Conservation (phyloP, 2,113 vertebrate species). For the Hyperopisus bebe region DNA sequence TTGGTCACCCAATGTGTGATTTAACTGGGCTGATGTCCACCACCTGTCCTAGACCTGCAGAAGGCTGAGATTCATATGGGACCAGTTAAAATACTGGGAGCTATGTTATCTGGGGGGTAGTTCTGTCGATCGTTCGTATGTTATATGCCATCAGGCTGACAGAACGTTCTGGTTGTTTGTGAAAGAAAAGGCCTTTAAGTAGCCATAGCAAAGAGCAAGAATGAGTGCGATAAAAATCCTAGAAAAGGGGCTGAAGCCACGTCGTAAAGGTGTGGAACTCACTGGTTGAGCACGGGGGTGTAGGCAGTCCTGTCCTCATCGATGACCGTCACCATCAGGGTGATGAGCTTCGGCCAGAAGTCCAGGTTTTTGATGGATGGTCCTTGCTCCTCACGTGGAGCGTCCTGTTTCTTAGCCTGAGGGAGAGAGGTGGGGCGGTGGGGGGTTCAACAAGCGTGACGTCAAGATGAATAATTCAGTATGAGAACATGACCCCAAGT, state of each 20-base stretch:
- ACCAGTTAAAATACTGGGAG: neutral
- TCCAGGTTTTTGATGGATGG: slow-evolving; percentile 77
- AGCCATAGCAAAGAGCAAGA: neutral
- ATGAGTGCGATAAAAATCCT: neutral
- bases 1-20: neutral
- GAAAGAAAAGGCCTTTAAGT: neutral
- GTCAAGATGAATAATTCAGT: slow-evolving; percentile 12
- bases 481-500: neutral
- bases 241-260: neutral
- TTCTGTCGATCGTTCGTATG: neutral
- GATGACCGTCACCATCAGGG: slow-evolving; percentile 77
- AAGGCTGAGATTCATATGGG: neutral
- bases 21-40: neutral
- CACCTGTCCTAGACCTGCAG: neutral
- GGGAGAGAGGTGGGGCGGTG: neutral
- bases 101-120: neutral
- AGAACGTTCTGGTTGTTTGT: neutral
- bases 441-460: neutral
- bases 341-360: slow-evolving; percentile 81
- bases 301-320: slow-evolving; percentile 78
- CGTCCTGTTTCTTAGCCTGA: slow-evolving; percentile 73
- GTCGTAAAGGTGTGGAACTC: slow-evolving; percentile 42
- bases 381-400: slow-evolving; percentile 75
- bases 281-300: slow-evolving; percentile 77
- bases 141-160: neutral